phyloP scores from a whole-genome alignment of 2,797 vertebrate genomes.

The Dicrostonyx torquatus region DNA sequence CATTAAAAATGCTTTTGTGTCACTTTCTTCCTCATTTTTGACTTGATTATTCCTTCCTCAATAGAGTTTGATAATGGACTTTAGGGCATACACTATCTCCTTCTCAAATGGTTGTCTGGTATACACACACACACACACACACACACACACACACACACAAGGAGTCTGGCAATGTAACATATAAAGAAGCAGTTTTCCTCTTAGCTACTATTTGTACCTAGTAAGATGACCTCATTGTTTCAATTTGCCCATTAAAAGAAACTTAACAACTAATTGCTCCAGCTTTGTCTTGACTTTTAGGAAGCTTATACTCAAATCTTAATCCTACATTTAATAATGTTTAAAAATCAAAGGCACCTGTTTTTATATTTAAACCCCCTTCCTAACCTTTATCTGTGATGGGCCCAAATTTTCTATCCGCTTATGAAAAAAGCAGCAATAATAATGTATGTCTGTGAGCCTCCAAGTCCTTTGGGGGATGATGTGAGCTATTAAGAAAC shows the following conservation, averaged over 20 bases:
- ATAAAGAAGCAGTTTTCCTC: constrained; percentile 29
- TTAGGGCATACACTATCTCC: neutral
- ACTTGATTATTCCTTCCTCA: neutral
- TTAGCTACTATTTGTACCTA: neutral
- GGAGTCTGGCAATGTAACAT: neutral
- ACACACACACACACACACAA: neutral
- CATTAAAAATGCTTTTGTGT: neutral
- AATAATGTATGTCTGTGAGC: neutral
- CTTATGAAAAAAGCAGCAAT: constrained; percentile 31
- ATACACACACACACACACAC: neutral
- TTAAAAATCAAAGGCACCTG: constrained; percentile 2
- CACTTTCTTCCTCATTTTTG: constrained; percentile 31
- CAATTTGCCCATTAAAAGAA: neutral
- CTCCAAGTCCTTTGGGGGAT: neutral
- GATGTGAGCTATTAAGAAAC: neutral
- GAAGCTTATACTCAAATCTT: constrained; percentile 47
- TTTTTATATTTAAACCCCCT: constrained; percentile 23
- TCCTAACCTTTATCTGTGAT: neutral
- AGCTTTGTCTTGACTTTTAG: constrained; percentile 15
- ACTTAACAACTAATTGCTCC: neutral
- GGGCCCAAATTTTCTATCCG: neutral
- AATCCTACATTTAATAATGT: neutral
- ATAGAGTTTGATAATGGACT: neutral
- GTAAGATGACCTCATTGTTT: neutral
- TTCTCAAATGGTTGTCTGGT: neutral